Base-by-base conservation (phyloP, 2,113 vertebrate genomes). In the Brachyistius frenatus region DNA sequence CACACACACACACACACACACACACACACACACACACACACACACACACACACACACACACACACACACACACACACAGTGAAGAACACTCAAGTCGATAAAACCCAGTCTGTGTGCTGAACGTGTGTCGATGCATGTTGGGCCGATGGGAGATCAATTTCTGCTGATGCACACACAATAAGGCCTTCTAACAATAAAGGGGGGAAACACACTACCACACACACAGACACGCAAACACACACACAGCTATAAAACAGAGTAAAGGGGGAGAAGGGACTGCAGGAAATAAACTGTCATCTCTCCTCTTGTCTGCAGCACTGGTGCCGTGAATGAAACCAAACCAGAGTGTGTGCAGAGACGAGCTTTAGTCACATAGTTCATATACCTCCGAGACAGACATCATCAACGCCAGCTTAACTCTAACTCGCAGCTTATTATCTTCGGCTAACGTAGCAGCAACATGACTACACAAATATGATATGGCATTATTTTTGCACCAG, bases 141-240 rank as follows among this genome's bases (percentile, higher is more conserved):
- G 36, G 62, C 35, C 4, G 15, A 83, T 55, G 55, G 53, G 33
- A 52, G 62, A 91, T 90, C 74, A 58, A 90, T 93, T 85, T 81
- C 62, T 88, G 86, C 90, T 88, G 84, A 89, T 64, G 71, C 62
- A 73, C 35, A 83, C 78, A 86, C 37, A 67, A 72, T 36, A 23
- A 23, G 23, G 23, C 23, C 23, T 23, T 23, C 23, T 23, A 23
- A 73, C 74, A 66, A 80, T 8, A 30, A 58, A 66, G 32, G 37
- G 33, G 32, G 53, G 13, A 5, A 56, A 23, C 30, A 83, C 47
- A 66, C 49, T 15, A 52, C 44, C 63, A 65, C 73, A 47, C 16
- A 14, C 50, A 72, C 57, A 46, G 39, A 7, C 5, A 50, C 49
- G 32, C 30, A 56, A 23, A 23, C 23, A 72, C 57, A 46, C 49